Evolutionary conservation across 2,797 vertebrate species (phyloP), one percentile per base, ranked within the genome.

Genomic region (Myotis findleyi): DNA sequence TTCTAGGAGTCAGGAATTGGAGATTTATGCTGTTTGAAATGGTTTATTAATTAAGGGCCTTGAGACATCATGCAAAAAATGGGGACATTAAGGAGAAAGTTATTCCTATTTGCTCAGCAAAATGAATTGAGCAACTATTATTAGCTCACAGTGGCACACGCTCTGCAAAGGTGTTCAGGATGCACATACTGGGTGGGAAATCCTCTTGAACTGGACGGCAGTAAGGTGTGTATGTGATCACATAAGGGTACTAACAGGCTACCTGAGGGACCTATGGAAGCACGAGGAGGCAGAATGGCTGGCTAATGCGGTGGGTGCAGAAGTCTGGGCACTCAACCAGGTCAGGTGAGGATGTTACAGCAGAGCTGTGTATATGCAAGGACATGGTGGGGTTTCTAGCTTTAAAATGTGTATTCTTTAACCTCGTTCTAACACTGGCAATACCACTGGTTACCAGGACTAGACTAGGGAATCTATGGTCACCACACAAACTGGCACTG

Each of bases 81-180:
- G 5, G 51, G 38, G 73, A n/a, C n/a, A 47, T 57, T 16, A 75
- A 85, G 88, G 53, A 51, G 36, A 27, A 73, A 51, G 33, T 38
- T 17, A n/a, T 12, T 90, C 36, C n/a, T 49, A 13, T 62, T 18
- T 79, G 87, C 14, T 87, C 51, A 79, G 41, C 33, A 85, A n/a
- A 68, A 55, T 11, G 5, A 44, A 20, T 7, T 18, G 20, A 93
- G 77, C 41, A 38, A 2, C n/a, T 62, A 10, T 1, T 21, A 25
- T 16, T 44, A 30, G 1, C 21, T 21, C 23, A 6, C 0, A 6
- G 25, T 9, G 62, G n/a, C n/a, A 33, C 18, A 12, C 0, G 0
- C 51, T 30, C 9, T 2, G 30, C n/a, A 71, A 36, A 89, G 38
- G 10, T 62, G 20, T 5, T 81, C 0, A 44, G 36, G 57, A 49